Evolutionary conservation across 2,888 invertebrate genomes (phyloP), one percentile per base, ranked within the genome.

Genomic region (Rhamphomyia laevipes): DNA sequence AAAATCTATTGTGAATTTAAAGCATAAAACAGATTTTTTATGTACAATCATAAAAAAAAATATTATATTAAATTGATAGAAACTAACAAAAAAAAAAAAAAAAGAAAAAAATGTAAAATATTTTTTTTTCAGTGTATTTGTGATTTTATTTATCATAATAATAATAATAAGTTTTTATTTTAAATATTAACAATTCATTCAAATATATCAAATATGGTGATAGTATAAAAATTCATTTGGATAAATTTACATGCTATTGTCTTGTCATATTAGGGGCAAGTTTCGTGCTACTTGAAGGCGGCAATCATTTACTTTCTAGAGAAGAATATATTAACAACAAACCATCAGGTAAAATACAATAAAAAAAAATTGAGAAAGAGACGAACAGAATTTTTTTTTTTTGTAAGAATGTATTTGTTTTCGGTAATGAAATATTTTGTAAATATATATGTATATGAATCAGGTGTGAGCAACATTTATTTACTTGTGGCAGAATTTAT

Each of bases 221-320:
- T 45, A 35, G 37, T 45, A 23, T 13, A 10, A 40, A 27, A 27
- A 35, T 13, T n/a, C 35, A 21, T 42, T 45, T n/a, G 23, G 33
- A 45, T 45, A 35, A 33, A 45, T 23, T 45, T 37, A 45, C 45
- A 45, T 45, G 37, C 45, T 37, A 45, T 45, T 45, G 45, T 45
- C 45, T 45, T 45, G 45, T 45, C 45, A 45, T 23, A 21, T 45
- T 45, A 45, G 37, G 45, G 37, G 23, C 33, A 45, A 42, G 42
- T 41, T 27, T 42, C 42, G 21, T 23, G 42, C 42, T 42, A 42
- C 42, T 42, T 42, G 42, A 42, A 42, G 42, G 42, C 42, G 42
- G 45, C 23, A 37, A 37, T 27, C 37, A 37, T 21, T 27, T 27
- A 27, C 23, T 45, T 45, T 45, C 45, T 18, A 33, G 16, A 33